phyloP scores from a whole-genome alignment of 2,113 vertebrate genomes.

The Seriola aureovittata region DNA sequence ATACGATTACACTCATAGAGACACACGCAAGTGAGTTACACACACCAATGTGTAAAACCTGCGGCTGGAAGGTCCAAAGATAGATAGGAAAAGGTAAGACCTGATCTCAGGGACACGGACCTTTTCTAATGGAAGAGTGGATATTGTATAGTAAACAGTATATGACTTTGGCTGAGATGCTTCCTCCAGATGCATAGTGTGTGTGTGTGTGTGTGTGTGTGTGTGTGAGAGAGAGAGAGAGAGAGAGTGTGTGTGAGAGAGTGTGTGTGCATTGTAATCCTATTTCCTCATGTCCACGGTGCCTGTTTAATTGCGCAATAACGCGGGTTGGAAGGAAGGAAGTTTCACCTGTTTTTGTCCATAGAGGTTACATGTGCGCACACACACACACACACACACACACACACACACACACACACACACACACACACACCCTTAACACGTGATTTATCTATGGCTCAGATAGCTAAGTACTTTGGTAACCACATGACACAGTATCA shows the following conservation, averaged over 20 bases:
- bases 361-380: neutral
- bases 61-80: neutral
- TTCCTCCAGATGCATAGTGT: conserved; percentile 26
- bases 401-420: neutral
- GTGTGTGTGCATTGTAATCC: conserved; percentile 26
- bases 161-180: conserved; percentile 1
- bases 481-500: conserved; percentile 57
- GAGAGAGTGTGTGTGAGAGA: neutral
- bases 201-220: neutral
- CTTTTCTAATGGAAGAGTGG: conserved; percentile 16
- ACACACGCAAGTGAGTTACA: conserved; percentile 1
- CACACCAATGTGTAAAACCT: neutral
- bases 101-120: neutral
- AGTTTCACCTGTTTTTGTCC: conserved; percentile 14
- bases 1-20: neutral
- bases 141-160: conserved; percentile 3
- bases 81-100: neutral
- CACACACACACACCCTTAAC: neutral
- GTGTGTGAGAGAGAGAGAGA: neutral
- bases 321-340: conserved; percentile 3
- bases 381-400: neutral
- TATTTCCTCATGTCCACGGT: conserved; percentile 21
- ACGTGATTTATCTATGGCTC: conserved; percentile 38
- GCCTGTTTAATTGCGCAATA: conserved; percentile 49
- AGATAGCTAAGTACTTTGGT: conserved; percentile 35